Evolutionary conservation across 2,888 invertebrate species (phyloP).

Genomic region (Drosophila demipolita): DNA sequence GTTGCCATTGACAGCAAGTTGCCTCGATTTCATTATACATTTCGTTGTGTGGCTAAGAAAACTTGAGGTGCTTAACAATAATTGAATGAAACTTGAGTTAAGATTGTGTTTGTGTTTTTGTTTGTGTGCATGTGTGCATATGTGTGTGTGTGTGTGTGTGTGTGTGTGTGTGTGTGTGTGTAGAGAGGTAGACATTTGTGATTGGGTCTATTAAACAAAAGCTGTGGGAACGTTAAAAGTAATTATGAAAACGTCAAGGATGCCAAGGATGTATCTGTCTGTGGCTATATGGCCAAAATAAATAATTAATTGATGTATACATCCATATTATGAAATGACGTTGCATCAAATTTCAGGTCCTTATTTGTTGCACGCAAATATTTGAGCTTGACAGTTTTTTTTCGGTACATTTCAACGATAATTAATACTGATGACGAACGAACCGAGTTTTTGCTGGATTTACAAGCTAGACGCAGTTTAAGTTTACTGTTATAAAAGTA

Average conservation of each 20-base stretch:
- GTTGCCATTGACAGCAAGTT: constrained; percentile 46
- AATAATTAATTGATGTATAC: background rate
- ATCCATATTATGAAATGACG: background rate
- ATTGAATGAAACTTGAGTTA: constrained; percentile 78
- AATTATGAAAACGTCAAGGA: constrained; percentile 56
- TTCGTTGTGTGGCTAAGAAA: constrained; percentile 72
- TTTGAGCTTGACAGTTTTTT: background rate
- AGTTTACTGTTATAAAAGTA: background rate
- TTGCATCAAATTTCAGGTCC: background rate
- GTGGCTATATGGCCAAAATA: background rate
- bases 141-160: constrained; percentile 2
- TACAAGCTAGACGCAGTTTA: background rate
- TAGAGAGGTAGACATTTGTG: constrained; percentile 47
- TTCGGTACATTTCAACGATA: background rate
- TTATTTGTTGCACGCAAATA: background rate
- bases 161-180: background rate
- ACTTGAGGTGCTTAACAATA: constrained; percentile 79
- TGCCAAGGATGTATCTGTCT: constrained; percentile 12
- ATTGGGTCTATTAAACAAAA: constrained; percentile 75
- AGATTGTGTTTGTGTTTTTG: constrained; percentile 40
- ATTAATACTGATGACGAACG: background rate
- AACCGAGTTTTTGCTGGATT: background rate
- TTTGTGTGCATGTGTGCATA: constrained; percentile 2
- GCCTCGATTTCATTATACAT: constrained; percentile 53
- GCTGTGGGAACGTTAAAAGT: constrained; percentile 53